Evolutionary conservation across 2,797 vertebrate species (phyloP).

Genomic region (Heterohyrax brucei): DNA sequence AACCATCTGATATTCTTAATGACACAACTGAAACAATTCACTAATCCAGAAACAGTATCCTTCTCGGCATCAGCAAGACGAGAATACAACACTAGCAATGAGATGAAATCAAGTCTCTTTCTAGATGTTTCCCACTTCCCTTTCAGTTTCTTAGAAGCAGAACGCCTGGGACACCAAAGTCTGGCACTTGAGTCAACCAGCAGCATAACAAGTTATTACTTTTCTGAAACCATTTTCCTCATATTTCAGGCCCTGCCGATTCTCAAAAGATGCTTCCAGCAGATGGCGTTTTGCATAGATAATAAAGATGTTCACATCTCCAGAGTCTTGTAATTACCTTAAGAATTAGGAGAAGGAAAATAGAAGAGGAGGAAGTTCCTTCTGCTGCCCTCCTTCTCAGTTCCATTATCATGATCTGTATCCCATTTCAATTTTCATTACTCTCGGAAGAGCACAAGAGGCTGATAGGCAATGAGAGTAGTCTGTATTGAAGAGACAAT

Average conservation of each 20-base stretch:
- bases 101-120: conserved; percentile 36
- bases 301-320: conserved; percentile 74
- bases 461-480: not conserved
- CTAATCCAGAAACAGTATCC: not conserved
- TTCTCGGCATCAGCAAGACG: not conserved
- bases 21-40: not conserved
- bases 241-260: conserved; percentile 31
- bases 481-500: conserved; percentile 55
- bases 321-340: conserved; percentile 70
- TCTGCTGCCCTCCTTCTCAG: conserved; percentile 40
- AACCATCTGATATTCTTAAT: conserved; percentile 23
- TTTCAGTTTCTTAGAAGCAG: conserved; percentile 61
- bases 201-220: conserved; percentile 21
- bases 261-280: conserved; percentile 72
- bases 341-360: conserved; percentile 74
- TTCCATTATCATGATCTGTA: conserved; percentile 56
- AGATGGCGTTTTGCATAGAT: conserved; percentile 78
- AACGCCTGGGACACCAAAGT: not conserved
- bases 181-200: conserved; percentile 51
- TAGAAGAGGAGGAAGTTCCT: conserved; percentile 51
- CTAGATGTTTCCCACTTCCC: not conserved
- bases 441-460: conserved; percentile 59
- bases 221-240: conserved; percentile 44
- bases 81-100: not conserved
- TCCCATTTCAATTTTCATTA: conserved; percentile 70